Conservation (phyloP, 1,140 invertebrate genomes). For the Aleiodes sp. region DNA sequence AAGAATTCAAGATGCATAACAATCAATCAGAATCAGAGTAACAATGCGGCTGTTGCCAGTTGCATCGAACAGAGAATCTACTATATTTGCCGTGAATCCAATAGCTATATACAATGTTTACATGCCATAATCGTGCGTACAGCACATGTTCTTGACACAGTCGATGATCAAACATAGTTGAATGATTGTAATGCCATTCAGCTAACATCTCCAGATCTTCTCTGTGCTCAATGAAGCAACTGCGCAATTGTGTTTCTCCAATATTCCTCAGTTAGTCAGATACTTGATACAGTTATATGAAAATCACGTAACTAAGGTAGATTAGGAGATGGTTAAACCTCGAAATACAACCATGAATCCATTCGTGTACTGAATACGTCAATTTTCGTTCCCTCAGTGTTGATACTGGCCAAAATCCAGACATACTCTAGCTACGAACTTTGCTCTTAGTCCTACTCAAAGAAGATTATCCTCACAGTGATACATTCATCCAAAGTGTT, state of each 20-base stretch:
- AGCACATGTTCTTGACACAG: not conserved
- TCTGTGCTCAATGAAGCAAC: not conserved
- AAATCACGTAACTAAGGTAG: not conserved
- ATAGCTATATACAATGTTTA: not conserved
- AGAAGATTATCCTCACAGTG: conserved; percentile 12
- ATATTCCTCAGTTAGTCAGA: not conserved
- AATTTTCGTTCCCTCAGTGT: not conserved
- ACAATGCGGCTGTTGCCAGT: not conserved
- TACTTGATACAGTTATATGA: not conserved
- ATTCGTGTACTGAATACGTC: not conserved
- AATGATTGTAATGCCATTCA: not conserved
- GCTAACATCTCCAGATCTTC: not conserved
- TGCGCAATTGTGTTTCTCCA: not conserved
- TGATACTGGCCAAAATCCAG: not conserved
- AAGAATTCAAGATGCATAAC: too few relatives aligned
- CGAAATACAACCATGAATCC: not conserved
- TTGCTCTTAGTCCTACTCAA: conserved; percentile 6
- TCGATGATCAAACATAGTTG: not conserved
- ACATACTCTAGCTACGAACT: not conserved
- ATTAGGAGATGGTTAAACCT: not conserved
- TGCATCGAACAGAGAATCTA: not conserved
- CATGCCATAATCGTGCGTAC: conserved; percentile 2
- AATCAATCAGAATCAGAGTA: too few relatives aligned
- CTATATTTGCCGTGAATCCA: conserved; percentile 1
- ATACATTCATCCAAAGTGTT: not conserved